Conservation (phyloP, 92 coral and sea anemone species). For the Isaurus tuberculatus region DNA sequence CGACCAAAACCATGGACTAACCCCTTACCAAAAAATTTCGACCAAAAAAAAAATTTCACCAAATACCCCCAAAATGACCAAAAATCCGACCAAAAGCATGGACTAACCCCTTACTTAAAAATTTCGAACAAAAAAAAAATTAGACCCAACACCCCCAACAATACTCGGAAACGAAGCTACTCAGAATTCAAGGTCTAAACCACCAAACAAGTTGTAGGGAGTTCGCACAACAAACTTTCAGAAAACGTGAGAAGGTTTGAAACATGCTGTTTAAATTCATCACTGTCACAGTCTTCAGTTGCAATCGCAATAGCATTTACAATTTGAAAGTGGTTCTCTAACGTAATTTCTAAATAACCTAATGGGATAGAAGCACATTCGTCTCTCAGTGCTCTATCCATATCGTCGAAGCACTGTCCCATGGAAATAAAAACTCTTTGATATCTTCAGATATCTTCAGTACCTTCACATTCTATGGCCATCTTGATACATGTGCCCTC, state of each 20-base stretch:
- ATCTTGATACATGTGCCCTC: conserved; percentile 18
- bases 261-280: conserved; percentile 40
- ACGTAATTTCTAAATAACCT: conserved; percentile 52
- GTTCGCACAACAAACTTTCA: conserved; percentile 51
- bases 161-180: too few species aligned
- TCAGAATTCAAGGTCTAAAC: too few species aligned
- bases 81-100: too few species aligned
- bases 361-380: conserved; percentile 54
- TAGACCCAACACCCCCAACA: too few species aligned
- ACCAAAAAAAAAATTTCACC: too few species aligned
- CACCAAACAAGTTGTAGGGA: conserved; percentile 49
- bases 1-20: too few species aligned
- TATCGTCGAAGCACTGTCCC: conserved; percentile 50
- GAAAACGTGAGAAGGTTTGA: conserved; percentile 44
- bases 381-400: conserved; percentile 34
- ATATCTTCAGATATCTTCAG: conserved; percentile 33
- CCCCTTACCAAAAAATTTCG: too few species aligned
- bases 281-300: conserved; percentile 28
- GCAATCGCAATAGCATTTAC: conserved; percentile 47
- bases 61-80: too few species aligned
- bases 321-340: conserved; percentile 60
- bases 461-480: conserved; percentile 20
- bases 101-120: too few species aligned
- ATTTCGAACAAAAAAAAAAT: too few species aligned
- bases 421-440: conserved; percentile 48